phyloP scores from a whole-genome alignment of 2,888 invertebrate genomes.

The Xanthorhoe spadicearia region DNA sequence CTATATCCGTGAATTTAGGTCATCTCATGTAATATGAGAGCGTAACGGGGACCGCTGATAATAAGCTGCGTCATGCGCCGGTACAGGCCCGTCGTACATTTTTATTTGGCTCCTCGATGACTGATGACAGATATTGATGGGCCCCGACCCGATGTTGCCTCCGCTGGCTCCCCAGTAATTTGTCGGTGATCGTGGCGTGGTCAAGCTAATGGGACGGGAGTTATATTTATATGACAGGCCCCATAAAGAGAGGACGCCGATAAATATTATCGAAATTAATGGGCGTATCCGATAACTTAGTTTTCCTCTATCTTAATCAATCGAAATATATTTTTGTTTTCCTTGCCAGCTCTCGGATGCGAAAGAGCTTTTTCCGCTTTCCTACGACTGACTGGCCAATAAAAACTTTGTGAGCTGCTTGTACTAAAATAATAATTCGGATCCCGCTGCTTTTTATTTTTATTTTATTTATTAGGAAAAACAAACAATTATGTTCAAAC shows the following conservation, averaged over 20 bases:
- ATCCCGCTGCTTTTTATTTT: conserved; percentile 32
- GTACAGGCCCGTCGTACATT: conserved; percentile 70
- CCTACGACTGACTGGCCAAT: conserved; percentile 36
- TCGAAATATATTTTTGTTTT: conserved; percentile 48
- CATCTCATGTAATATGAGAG: conserved; percentile 69
- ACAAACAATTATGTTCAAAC: too few species aligned
- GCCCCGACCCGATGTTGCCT: conserved; percentile 59
- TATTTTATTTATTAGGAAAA: too few species aligned
- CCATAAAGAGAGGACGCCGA: conserved; percentile 65
- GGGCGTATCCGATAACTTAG: conserved; percentile 58
- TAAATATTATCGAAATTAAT: conserved; percentile 71
- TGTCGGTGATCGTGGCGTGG: conserved; percentile 59
- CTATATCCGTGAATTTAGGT: conserved; percentile 67
- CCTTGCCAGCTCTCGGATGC: conserved; percentile 39
- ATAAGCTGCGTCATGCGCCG: conserved; percentile 61
- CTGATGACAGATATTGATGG: conserved; percentile 82
- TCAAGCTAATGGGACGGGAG: conserved; percentile 68
- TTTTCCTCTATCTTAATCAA: conserved; percentile 53
- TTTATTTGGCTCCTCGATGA: conserved; percentile 77
- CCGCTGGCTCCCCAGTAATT: conserved; percentile 64
- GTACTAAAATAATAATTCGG: conserved; percentile 36
- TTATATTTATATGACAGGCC: conserved; percentile 74
- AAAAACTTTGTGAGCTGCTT: conserved; percentile 40
- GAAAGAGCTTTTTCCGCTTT: conserved; percentile 35
- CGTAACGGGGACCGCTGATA: conserved; percentile 60